Evolutionary conservation across 2,797 vertebrate genomes (phyloP).

Genomic region (Eidolon dupreanum): DNA sequence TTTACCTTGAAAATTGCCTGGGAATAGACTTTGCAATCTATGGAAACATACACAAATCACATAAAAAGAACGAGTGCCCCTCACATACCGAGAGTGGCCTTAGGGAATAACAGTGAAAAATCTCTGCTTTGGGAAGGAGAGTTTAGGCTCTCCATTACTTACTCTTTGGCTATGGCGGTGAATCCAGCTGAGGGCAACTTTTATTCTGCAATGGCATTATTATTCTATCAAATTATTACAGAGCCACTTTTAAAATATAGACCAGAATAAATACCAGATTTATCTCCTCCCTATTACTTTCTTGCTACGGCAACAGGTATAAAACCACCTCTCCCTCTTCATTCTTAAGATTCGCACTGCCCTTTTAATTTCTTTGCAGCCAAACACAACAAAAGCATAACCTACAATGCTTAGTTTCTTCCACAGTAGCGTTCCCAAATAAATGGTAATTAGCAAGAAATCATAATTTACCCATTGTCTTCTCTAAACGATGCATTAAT

Average conservation of each 20-base stretch:
- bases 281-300: background rate
- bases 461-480: slow-evolving; percentile 5
- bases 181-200: slow-evolving; percentile 58
- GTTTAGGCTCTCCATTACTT: slow-evolving; percentile 56
- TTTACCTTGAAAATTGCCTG: slow-evolving; percentile 80
- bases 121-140: slow-evolving; percentile 25
- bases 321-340: background rate
- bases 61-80: slow-evolving; percentile 67
- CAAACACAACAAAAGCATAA: background rate
- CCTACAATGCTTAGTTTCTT: background rate
- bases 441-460: background rate
- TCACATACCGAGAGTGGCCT: slow-evolving; percentile 61
- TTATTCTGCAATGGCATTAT: background rate
- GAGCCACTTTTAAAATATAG: slow-evolving; percentile 35
- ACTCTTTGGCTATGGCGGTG: slow-evolving; percentile 52
- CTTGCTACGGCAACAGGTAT: background rate
- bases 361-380: slow-evolving; percentile 29
- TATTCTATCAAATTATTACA: background rate
- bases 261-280: slow-evolving; percentile 25
- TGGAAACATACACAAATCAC: slow-evolving; percentile 78
- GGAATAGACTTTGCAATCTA: slow-evolving; percentile 72
- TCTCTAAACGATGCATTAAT: background rate
- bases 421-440: background rate
- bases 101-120: slow-evolving; percentile 71
- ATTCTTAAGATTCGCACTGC: background rate